A percentile compares a stretch with the other conserved stretches of the same genome.
phyloP scores from a whole-genome alignment of 2,797 vertebrate species.

The Notolabrus celidotus region DNA sequence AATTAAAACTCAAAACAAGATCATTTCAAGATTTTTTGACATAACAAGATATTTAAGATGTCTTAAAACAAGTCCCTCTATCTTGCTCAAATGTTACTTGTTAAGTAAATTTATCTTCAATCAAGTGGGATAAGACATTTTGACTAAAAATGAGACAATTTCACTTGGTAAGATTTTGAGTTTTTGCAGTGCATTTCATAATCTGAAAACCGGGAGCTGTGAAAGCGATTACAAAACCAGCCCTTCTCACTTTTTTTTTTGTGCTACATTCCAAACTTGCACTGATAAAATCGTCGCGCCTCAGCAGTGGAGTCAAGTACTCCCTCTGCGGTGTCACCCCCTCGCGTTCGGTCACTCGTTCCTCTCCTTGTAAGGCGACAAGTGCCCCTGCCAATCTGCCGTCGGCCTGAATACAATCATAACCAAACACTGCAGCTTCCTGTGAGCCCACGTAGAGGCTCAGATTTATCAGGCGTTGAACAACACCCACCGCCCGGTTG shows the following conservation, averaged over 20 bases:
- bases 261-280: conserved; percentile 5
- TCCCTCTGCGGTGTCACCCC: conserved; percentile 22
- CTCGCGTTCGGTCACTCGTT: conserved; percentile 32
- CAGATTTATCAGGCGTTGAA: conserved; percentile 47
- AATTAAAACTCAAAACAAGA: too few relatives aligned
- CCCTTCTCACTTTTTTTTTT: not conserved
- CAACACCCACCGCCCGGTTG: conserved; percentile 38
- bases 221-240: not conserved
- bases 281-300: not conserved
- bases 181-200: too few relatives aligned
- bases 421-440: conserved; percentile 30
- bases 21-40: too few relatives aligned
- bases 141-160: too few relatives aligned
- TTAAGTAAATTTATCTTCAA: too few relatives aligned
- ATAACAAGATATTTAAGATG: too few relatives aligned
- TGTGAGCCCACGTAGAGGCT: conserved; percentile 18
- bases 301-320: conserved; percentile 31
- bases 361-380: conserved; percentile 71
- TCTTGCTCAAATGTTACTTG: too few relatives aligned
- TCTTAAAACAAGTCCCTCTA: too few relatives aligned
- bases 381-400: conserved; percentile 17
- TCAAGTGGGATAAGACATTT: too few relatives aligned
- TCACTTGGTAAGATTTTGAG: too few relatives aligned
- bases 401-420: conserved; percentile 17
- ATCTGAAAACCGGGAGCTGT: not conserved